Percentiles rank a stretch among this genome's conserved stretches.
phyloP scores from a whole-genome alignment of 1,140 invertebrate genomes.

The Acromyrmex heyeri region DNA sequence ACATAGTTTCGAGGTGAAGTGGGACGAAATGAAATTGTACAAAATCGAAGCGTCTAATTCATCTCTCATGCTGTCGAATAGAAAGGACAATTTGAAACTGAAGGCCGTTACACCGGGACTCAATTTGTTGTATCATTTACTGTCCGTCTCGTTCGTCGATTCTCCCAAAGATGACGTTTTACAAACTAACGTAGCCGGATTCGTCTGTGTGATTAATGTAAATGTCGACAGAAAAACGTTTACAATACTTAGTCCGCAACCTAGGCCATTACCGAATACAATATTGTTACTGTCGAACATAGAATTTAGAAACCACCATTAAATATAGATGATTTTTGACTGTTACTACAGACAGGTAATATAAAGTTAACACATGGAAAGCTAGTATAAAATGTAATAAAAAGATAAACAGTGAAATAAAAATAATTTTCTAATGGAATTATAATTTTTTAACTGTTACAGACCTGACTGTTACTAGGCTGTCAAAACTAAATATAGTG shows the following conservation, averaged over 20 bases:
- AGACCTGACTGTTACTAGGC: too few species aligned
- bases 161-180: conserved; percentile 91
- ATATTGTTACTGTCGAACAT: conserved; percentile 94
- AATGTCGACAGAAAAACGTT: conserved; percentile 95
- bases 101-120: conserved; percentile 90
- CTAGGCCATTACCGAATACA: conserved; percentile 96
- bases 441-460: too few species aligned
- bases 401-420: too few species aligned
- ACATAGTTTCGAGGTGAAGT: conserved; percentile 96
- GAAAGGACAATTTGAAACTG: conserved; percentile 95
- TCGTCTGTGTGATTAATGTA: conserved; percentile 97
- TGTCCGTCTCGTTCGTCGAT: conserved; percentile 95
- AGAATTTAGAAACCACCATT: conserved; percentile 93
- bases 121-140: conserved; percentile 94
- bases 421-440: too few species aligned
- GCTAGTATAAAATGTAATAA: too few species aligned
- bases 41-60: conserved; percentile 97
- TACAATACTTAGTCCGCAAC: conserved; percentile 96
- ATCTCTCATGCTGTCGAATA: conserved; percentile 95
- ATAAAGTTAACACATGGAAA: neutral
- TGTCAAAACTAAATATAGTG: too few species aligned
- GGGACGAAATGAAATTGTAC: conserved; percentile 95
- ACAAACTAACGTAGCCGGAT: conserved; percentile 95
- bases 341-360: neutral
- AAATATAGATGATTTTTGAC: neutral